Percentiles rank a stretch among this genome's conserved stretches.
These are phyloP conservation scores for Anolis sagrei DNA, from an alignment of 2,113 vertebrate species.

Conservation along the genomic window DNA sequence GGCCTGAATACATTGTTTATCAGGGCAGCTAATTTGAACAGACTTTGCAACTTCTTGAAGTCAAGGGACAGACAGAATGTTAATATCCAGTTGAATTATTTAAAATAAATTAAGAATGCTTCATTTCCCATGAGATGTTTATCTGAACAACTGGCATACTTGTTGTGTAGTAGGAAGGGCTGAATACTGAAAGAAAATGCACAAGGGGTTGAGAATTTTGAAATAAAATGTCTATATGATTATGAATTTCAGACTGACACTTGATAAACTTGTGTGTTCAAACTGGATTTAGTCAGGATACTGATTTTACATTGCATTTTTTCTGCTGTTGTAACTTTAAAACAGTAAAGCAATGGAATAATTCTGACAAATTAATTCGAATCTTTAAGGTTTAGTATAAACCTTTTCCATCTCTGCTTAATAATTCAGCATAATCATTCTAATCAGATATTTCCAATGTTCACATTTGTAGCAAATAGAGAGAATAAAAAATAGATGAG, in stretches of 20 bases:
- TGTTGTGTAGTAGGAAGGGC: background rate
- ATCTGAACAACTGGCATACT: background rate
- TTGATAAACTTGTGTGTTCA: background rate
- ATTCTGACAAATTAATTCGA: background rate
- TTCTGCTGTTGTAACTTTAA: background rate
- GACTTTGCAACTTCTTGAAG: background rate
- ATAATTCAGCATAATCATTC: background rate
- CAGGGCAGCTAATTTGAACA: conserved; percentile 9
- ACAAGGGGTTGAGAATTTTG: conserved; percentile 2
- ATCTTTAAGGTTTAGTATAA: background rate
- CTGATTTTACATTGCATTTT: background rate
- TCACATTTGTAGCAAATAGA: background rate
- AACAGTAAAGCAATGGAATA: background rate
- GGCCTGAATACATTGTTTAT: background rate
- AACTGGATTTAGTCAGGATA: background rate
- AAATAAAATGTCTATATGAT: background rate
- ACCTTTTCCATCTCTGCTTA: background rate
- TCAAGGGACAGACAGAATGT: background rate
- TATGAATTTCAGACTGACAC: background rate
- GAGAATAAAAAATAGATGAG: too few relatives aligned
- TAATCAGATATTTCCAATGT: background rate
- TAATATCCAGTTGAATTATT: conserved; percentile 1
- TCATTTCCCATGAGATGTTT: background rate
- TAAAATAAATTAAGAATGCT: conserved; percentile 13
- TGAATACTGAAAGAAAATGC: background rate